Percentiles rank a stretch among this genome's conserved stretches.
These are phyloP conservation scores for Diorhabda sublineata DNA, from an alignment of 1,140 invertebrate genomes.

Conservation along the genomic window DNA sequence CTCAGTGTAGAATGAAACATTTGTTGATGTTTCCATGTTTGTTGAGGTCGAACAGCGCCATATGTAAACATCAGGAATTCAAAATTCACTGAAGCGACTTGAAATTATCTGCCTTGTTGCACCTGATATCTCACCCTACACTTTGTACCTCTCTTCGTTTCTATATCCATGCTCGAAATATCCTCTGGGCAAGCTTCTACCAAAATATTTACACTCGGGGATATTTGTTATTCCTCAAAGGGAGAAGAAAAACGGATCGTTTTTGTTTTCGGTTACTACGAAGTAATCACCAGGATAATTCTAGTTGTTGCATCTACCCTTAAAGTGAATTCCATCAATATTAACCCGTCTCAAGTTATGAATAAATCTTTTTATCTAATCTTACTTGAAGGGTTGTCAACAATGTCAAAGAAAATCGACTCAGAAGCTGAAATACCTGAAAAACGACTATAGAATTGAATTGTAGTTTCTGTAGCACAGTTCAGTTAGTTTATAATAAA, in stretches of 20 bases:
- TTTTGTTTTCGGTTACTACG: no score
- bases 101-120: slow-evolving; percentile 22
- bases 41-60: slow-evolving; percentile 14
- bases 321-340: no score
- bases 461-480: no score
- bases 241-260: not conserved
- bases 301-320: no score
- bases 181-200: slow-evolving; percentile 14
- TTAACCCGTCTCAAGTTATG: no score
- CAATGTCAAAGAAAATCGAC: no score
- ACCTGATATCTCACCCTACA: slow-evolving; percentile 25
- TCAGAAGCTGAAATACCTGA: no score
- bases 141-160: slow-evolving; percentile 9
- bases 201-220: slow-evolving; percentile 15
- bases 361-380: no score
- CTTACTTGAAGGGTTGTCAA: no score
- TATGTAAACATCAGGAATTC: slow-evolving; percentile 20
- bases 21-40: slow-evolving; percentile 24
- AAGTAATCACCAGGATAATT: no score
- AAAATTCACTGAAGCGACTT: slow-evolving; percentile 18
- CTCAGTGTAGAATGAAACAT: not conserved
- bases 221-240: not conserved
- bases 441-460: no score
- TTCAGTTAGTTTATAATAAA: no score
- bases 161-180: not conserved